These are phyloP conservation scores for Gonatopus flavifemur DNA, from an alignment of 1,140 invertebrate species.

Conservation along the genomic window DNA sequence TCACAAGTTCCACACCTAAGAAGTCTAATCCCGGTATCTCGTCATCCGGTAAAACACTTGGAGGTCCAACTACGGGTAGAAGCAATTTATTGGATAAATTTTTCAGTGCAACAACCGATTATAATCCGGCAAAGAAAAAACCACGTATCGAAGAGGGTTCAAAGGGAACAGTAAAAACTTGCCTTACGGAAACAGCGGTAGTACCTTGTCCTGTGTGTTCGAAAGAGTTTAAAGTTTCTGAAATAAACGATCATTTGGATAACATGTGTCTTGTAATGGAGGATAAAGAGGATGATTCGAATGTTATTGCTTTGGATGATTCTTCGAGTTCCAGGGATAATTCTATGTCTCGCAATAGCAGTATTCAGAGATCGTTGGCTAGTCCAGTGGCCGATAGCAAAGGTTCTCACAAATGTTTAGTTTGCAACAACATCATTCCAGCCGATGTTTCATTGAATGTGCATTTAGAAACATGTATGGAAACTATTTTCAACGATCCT, in stretches of 20 bases:
- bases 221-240: constrained; percentile 35
- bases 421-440: constrained; percentile 61
- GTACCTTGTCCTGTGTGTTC: constrained; percentile 62
- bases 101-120: constrained; percentile 9
- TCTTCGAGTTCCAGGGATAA: constrained; percentile 13
- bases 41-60: constrained; percentile 40
- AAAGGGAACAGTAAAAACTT: constrained; percentile 14
- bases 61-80: constrained; percentile 29
- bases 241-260: constrained; percentile 62
- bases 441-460: constrained; percentile 56
- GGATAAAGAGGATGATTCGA: constrained; percentile 15
- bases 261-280: constrained; percentile 57
- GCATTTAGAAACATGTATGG: constrained; percentile 67
- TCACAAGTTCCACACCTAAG: constrained; percentile 2
- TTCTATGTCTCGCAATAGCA: constrained; percentile 12
- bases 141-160: neutral
- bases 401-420: constrained; percentile 58
- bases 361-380: constrained; percentile 20
- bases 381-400: neutral
- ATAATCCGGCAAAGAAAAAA: constrained; percentile 10
- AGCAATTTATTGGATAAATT: constrained; percentile 19
- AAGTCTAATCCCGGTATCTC: constrained; percentile 18
- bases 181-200: constrained; percentile 6
- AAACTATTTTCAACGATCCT: constrained; percentile 46
- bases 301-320: constrained; percentile 15